Base-by-base conservation (phyloP, 2,797 vertebrate species). In the Micromesistius poutassou region DNA sequence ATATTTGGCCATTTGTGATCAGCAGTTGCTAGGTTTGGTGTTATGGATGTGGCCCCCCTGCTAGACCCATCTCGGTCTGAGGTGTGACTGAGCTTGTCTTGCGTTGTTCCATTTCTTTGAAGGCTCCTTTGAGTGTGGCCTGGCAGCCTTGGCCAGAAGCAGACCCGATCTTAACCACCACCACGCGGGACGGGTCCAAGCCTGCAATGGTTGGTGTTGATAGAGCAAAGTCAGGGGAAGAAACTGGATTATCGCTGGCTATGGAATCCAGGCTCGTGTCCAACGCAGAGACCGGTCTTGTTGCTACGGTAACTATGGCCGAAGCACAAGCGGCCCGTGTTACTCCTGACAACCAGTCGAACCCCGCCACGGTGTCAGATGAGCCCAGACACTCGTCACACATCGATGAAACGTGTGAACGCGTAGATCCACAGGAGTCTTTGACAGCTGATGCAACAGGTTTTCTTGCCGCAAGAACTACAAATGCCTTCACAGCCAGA, bases 401-500 rank as follows among this genome's bases (percentile, higher is more conserved):
- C 55, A 25, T 9, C 22, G 55, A 62, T 25, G 55, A n/a, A 1
- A 25, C 5, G 55, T 22, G 55, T 62, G 22, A 25, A 62, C 2
- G 55, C 55, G n/a, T 28, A 25, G 33, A 73, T 10, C 36, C n/a
- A 9, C 36, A 28, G 36, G 6, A 2, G 36, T 3, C 72, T 73
- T 40, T 12, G 25, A 25, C 36, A 42, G 33, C n/a, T 14, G 30
- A 36, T 1, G n/a, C 33, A 28, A 88, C 86, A 0, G 77, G 81
- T 30, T 36, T 80, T 19, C 77, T 89, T 78, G 88, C 89, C 72
- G 46, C 31, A 0, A 86, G 86, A 77, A 81, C 89, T 0, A 6
- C 66, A 71, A 76, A 86, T 70, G 87, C 86, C 0, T 88, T 88
- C 73, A 70, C 42, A 3, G 46, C 76, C 8, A 4, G 16, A 0